Base-by-base conservation (phyloP, 2,113 vertebrate genomes). In the Zapornia atra region DNA sequence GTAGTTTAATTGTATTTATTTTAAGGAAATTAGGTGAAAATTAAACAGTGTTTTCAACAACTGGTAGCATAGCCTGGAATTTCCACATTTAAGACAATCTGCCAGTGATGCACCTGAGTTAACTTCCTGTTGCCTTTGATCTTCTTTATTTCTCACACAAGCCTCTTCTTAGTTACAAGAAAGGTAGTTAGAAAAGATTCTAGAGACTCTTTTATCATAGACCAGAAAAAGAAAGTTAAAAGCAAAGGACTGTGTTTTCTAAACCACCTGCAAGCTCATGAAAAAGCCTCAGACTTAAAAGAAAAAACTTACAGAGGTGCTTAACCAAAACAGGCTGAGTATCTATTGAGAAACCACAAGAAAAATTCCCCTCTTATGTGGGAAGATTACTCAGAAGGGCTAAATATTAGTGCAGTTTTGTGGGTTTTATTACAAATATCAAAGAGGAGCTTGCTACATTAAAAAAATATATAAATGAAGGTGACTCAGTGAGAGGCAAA, bases 191-290 rank as follows among this genome's bases (percentile, higher is more conserved):
- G 83, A 96, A 97, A 94, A 86, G 53, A 94, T 75, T 93, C 73
- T 93, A 76, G 51, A 72, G 69, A 83, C 64, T 46, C 96, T 98
- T 98, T 98, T 93, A 97, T 98, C 97, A 92, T 42, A 92, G 91
- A 97, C 82, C 63, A 92, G 90, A 87, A 90, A 84, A 72, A 96
- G 59, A 76, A 97, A 95, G 86, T 96, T 96, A 97, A 98, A 98
- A 97, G 82, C 15, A 63, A 71, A 94, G 34, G 28, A 71, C 73
- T 87, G 28, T 54, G 10, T 94, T 98, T 96, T 96, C 95, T 72
- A 96, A 98, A 92, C 95, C 95, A 96, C 81, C 94, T 97, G 91
- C 86, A 93, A 96, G 63, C 19, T 88, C 46, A 50, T 91, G 90
- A 96, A 94, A 96, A 97, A 93, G 16, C 42, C 53, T 94, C 51